Conservation (phyloP, 2,888 invertebrate species). For the Sturmia bella region DNA sequence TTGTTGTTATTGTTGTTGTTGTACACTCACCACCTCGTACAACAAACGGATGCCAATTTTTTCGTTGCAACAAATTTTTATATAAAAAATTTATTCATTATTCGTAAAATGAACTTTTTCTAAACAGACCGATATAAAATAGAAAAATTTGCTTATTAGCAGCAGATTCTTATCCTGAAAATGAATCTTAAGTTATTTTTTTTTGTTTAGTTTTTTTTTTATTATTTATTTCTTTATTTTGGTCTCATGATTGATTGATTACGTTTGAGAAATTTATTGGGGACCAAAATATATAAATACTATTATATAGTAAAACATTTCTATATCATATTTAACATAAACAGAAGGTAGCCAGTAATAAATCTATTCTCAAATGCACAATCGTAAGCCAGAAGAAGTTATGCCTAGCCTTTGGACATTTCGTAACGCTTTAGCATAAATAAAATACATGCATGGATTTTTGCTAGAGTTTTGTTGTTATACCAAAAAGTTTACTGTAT, state of each 20-base stretch:
- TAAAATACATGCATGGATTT: too few relatives aligned
- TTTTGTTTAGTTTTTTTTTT: too few relatives aligned
- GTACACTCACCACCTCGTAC: conserved; percentile 1
- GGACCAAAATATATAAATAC: conserved; percentile 42
- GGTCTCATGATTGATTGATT: conserved; percentile 26
- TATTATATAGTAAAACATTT: conserved; percentile 40
- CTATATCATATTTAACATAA: conserved; percentile 41
- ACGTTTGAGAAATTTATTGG: conserved; percentile 21
- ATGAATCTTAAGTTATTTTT: conserved; percentile 47
- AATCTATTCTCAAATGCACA: background rate
- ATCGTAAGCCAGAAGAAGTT: background rate
- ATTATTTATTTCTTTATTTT: conserved; percentile 16
- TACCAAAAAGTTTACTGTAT: too few relatives aligned
- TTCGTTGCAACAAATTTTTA: conserved; percentile 57
- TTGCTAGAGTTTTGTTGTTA: too few relatives aligned
- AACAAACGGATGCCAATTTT: conserved; percentile 50
- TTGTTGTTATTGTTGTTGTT: too few relatives aligned
- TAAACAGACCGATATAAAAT: conserved; percentile 43
- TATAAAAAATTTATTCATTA: conserved; percentile 71
- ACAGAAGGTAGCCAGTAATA: conserved; percentile 36
- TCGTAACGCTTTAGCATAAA: too few relatives aligned
- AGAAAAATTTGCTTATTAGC: conserved; percentile 68
- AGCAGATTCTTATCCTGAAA: conserved; percentile 68
- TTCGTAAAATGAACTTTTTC: conserved; percentile 69
- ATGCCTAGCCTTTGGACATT: too few relatives aligned